phyloP scores from a whole-genome alignment of 1,140 invertebrate genomes.

The Drosophila nikananu region DNA sequence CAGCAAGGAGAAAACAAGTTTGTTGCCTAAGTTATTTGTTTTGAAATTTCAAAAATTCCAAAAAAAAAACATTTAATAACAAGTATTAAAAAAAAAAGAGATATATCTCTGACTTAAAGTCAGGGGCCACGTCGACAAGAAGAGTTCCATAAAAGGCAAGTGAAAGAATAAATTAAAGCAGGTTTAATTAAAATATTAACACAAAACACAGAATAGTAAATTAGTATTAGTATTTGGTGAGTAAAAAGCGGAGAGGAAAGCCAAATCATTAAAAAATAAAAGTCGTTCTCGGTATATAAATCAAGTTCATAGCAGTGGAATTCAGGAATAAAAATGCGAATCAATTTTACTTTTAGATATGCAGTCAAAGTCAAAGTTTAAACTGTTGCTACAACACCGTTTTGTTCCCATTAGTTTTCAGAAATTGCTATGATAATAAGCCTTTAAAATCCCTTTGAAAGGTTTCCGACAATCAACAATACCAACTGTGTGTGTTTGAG shows the following conservation, averaged over 20 bases:
- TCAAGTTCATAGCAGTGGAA: slow-evolving; percentile 3
- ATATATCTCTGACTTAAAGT: slow-evolving; percentile 3
- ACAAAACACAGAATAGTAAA: slow-evolving; percentile 28
- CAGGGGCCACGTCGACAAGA: slow-evolving; percentile 53
- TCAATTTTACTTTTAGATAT: neutral
- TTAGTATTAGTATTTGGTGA: slow-evolving; percentile 4
- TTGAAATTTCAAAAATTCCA: slow-evolving; percentile 46
- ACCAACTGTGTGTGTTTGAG: slow-evolving; percentile 13
- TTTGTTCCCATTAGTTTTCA: slow-evolving; percentile 25
- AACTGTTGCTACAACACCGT: neutral
- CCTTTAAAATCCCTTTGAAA: slow-evolving; percentile 20
- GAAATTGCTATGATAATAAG: slow-evolving; percentile 11
- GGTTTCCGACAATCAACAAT: slow-evolving; percentile 22
- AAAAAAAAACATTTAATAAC: slow-evolving; percentile 35
- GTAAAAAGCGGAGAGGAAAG: neutral
- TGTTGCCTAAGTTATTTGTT: slow-evolving; percentile 82
- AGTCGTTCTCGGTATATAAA: slow-evolving; percentile 36
- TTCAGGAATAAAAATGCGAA: slow-evolving; percentile 15
- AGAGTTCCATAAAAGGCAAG: slow-evolving; percentile 56
- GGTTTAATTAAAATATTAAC: slow-evolving; percentile 11
- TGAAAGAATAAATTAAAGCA: slow-evolving; percentile 35
- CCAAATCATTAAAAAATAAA: slow-evolving; percentile 19
- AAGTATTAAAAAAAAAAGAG: slow-evolving; percentile 19
- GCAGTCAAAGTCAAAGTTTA: slow-evolving; percentile 12
- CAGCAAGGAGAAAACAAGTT: slow-evolving; percentile 67